Conservation (phyloP, 2,113 vertebrate genomes). For the Leucoraja erinaceus region DNA sequence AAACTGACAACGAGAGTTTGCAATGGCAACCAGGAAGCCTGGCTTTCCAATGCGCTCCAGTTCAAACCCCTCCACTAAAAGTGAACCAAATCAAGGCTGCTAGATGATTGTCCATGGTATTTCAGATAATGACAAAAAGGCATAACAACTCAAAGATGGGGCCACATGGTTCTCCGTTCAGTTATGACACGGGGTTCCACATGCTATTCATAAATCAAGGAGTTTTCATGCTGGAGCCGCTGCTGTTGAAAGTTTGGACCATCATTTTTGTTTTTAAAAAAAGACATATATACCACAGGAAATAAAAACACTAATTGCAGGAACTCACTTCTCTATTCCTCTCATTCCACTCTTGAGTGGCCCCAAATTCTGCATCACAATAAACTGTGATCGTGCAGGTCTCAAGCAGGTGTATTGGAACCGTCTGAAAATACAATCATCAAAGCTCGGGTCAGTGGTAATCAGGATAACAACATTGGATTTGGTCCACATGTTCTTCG, state of each 20-base stretch:
- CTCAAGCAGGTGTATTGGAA: slow-evolving; percentile 11
- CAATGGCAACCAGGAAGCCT: slow-evolving; percentile 50
- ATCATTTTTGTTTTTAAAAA: background rate
- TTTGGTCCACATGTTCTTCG: slow-evolving; percentile 45
- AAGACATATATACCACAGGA: slow-evolving; percentile 31
- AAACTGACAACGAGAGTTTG: slow-evolving; percentile 49
- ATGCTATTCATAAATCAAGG: slow-evolving; percentile 26
- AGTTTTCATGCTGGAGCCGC: slow-evolving; percentile 28
- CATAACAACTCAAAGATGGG: slow-evolving; percentile 1
- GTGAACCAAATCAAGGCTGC: slow-evolving; percentile 41
- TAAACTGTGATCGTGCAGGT: too few relatives aligned
- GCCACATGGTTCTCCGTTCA: slow-evolving; percentile 5
- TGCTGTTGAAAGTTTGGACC: slow-evolving; percentile 20
- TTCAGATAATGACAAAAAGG: slow-evolving; percentile 5
- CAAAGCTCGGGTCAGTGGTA: slow-evolving; percentile 31
- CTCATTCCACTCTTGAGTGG: background rate
- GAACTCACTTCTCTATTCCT: background rate
- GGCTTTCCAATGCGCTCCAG: slow-evolving; percentile 31
- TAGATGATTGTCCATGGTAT: slow-evolving; percentile 27
- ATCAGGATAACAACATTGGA: slow-evolving; percentile 39
- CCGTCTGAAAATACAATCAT: slow-evolving; percentile 33
- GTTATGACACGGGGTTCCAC: slow-evolving; percentile 12
- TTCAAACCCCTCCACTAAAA: slow-evolving; percentile 46
- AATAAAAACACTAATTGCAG: slow-evolving; percentile 9
- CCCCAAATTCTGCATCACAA: slow-evolving; percentile 21